Conservation (phyloP, 2,797 vertebrate genomes). For the Malacoctenus gilli region DNA sequence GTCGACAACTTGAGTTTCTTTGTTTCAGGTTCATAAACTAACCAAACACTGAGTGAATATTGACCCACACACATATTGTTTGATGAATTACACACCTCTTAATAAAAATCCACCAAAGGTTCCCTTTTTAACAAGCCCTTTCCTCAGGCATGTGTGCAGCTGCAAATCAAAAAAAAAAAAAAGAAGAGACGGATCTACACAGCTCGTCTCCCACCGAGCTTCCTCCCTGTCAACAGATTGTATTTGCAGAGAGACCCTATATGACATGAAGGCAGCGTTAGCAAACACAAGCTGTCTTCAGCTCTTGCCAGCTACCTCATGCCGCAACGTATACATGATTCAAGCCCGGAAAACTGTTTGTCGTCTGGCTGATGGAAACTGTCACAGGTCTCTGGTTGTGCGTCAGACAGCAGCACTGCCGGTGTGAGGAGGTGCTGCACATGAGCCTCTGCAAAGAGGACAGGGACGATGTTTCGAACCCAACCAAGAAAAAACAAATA, state of each 20-base stretch:
- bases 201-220: not conserved
- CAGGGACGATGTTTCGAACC: not conserved
- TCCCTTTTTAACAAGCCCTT: too few relatives aligned
- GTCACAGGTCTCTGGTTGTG: not conserved
- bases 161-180: too few relatives aligned
- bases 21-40: too few relatives aligned
- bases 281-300: not conserved
- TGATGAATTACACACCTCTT: too few relatives aligned
- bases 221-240: constrained; percentile 1
- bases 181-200: not conserved
- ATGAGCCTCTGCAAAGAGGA: not conserved
- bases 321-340: not conserved
- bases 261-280: constrained; percentile 2
- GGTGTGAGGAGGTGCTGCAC: not conserved
- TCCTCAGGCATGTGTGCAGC: too few relatives aligned
- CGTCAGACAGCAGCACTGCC: not conserved
- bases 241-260: constrained; percentile 11
- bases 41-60: too few relatives aligned
- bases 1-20: too few relatives aligned
- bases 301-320: constrained; percentile 1
- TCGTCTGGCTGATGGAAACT: not conserved
- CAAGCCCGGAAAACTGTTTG: not conserved
- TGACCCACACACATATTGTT: too few relatives aligned
- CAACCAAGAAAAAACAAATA: too few relatives aligned
- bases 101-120: too few relatives aligned